These are phyloP conservation scores for Anadara kagoshimensis DNA, from an alignment of 1,140 invertebrate genomes.

Conservation along the genomic window DNA sequence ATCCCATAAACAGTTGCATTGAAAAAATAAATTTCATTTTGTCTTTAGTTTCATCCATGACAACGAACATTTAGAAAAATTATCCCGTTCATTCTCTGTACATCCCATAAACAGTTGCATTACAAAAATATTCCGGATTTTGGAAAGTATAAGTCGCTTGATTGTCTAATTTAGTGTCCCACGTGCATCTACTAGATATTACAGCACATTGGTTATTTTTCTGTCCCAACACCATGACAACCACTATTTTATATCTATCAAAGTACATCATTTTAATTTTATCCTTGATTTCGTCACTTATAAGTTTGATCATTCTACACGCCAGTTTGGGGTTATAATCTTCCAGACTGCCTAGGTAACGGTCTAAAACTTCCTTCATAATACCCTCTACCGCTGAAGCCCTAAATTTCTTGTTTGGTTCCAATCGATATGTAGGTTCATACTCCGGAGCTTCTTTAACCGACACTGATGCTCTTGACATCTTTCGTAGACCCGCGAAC, in stretches of 20 bases:
- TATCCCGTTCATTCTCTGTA: slow-evolving; percentile 59
- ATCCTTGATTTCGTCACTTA: slow-evolving; percentile 66
- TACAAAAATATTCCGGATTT: slow-evolving; percentile 61
- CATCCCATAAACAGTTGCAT: slow-evolving; percentile 67
- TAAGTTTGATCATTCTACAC: slow-evolving; percentile 45
- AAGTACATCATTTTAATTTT: slow-evolving; percentile 55
- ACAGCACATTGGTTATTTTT: slow-evolving; percentile 59
- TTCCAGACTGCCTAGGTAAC: slow-evolving; percentile 31
- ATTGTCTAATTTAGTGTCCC: slow-evolving; percentile 63
- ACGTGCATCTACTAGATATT: slow-evolving; percentile 61
- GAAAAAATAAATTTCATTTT: no score
- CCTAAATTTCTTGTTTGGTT: slow-evolving; percentile 48
- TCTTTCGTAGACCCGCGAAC: no score
- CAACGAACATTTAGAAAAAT: no score
- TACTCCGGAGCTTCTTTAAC: slow-evolving; percentile 1
- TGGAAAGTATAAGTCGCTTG: slow-evolving; percentile 63
- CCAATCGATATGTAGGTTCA: slow-evolving; percentile 75
- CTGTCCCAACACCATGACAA: slow-evolving; percentile 60
- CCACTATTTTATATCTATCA: slow-evolving; percentile 67
- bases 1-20: slow-evolving; percentile 68
- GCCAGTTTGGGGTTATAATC: slow-evolving; percentile 42
- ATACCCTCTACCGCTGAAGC: slow-evolving; percentile 30
- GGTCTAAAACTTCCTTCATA: slow-evolving; percentile 44
- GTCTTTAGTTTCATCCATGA: no score
- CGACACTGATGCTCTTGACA: no score